phyloP scores from a whole-genome alignment of 1,140 invertebrate genomes.

The Matsumurasca onukii region DNA sequence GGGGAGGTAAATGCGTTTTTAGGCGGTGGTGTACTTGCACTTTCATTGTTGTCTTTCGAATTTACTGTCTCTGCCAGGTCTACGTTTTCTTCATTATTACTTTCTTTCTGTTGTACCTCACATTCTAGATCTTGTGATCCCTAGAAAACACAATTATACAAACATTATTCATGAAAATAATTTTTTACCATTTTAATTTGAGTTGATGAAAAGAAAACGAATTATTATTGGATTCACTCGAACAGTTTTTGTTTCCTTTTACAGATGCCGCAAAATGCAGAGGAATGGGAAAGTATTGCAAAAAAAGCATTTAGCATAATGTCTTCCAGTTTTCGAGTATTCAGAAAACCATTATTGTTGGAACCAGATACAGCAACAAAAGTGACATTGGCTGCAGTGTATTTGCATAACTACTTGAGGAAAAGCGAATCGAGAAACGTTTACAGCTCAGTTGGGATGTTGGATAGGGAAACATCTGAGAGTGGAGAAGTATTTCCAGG shows the following conservation, averaged over 20 bases:
- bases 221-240: neutral
- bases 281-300: slow-evolving; percentile 4
- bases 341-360: slow-evolving; percentile 44
- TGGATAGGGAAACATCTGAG: slow-evolving; percentile 35
- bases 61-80: slow-evolving; percentile 9
- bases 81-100: neutral
- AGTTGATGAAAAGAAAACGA: too few species aligned
- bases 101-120: slow-evolving; percentile 14
- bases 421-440: slow-evolving; percentile 33
- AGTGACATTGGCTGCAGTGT: slow-evolving; percentile 42
- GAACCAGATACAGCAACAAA: slow-evolving; percentile 40
- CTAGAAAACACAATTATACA: slow-evolving; percentile 12
- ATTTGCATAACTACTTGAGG: slow-evolving; percentile 35
- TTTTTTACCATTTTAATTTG: neutral
- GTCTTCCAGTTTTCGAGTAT: slow-evolving; percentile 48
- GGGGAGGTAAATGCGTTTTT: slow-evolving; percentile 11
- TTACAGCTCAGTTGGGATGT: slow-evolving; percentile 32
- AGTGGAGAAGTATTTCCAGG: slow-evolving; percentile 36
- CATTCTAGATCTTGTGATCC: slow-evolving; percentile 12
- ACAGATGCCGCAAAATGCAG: slow-evolving; percentile 3
- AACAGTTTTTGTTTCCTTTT: slow-evolving; percentile 1
- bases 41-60: neutral
- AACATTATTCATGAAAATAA: neutral
- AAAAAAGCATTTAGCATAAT: slow-evolving; percentile 56
- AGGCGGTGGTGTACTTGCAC: slow-evolving; percentile 10